Conservation (phyloP, 92 coral and sea anemone species). For the Actinostola sp. region DNA sequence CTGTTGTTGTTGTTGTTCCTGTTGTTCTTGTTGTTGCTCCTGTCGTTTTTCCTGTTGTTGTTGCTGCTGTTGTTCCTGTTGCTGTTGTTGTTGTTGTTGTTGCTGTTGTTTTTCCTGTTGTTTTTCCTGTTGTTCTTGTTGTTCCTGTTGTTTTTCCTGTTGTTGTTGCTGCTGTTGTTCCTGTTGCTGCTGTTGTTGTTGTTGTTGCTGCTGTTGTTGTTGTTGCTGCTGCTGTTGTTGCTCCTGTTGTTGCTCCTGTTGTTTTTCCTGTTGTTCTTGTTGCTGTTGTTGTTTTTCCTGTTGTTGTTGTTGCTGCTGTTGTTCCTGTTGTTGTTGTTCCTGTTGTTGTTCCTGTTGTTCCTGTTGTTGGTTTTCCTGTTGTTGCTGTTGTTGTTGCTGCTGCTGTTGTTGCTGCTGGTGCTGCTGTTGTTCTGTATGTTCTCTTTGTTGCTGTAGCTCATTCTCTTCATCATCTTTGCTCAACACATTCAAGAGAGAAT, state of each 20-base stretch:
- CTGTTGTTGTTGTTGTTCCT: slow-evolving; percentile 13
- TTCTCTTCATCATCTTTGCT: slow-evolving; percentile 46
- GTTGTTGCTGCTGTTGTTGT: slow-evolving; percentile 1
- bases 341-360: slow-evolving; percentile 5
- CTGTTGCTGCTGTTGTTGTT: not conserved
- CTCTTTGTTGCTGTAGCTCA: slow-evolving; percentile 33
- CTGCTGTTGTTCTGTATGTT: slow-evolving; percentile 16
- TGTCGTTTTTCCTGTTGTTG: slow-evolving; percentile 10
- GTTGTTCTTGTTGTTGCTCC: not conserved
- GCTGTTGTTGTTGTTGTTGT: not conserved
- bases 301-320: not conserved
- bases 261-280: not conserved
- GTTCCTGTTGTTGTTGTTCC: slow-evolving; percentile 3
- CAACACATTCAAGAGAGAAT: slow-evolving; percentile 81
- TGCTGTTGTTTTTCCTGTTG: not conserved
- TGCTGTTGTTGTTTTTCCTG: slow-evolving; percentile 12
- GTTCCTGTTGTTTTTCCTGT: not conserved
- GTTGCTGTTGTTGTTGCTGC: slow-evolving; percentile 24
- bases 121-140: not conserved
- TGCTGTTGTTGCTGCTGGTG: slow-evolving; percentile 22
- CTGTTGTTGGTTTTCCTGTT: slow-evolving; percentile 9
- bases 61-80: not conserved
- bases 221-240: not conserved
- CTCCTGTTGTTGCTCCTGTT: not conserved
- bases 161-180: not conserved